A percentile compares a stretch with the other conserved stretches of the same genome.
Evolutionary conservation across 2,113 vertebrate genomes (phyloP).

Genomic region (Gadus macrocephalus): DNA sequence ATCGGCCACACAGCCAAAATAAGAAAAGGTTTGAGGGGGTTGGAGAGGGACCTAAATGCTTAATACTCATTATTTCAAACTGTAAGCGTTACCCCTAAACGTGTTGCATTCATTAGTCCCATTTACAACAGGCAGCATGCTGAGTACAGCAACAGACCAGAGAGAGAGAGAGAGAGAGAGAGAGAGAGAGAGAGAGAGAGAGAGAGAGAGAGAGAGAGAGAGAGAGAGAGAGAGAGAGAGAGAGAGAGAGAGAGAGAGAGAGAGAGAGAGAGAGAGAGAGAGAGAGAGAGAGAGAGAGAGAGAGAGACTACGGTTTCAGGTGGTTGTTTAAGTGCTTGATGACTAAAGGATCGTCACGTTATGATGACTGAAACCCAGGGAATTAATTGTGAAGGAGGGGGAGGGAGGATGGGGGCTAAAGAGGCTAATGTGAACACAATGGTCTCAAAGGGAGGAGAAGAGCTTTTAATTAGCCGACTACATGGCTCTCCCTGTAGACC

Average conservation of each 20-base stretch:
- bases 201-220: too few relatives aligned
- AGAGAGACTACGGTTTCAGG: too few relatives aligned
- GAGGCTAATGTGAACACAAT: slow-evolving; percentile 9
- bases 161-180: too few relatives aligned
- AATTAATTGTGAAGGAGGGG: not conserved
- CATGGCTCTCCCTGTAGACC: slow-evolving; percentile 17
- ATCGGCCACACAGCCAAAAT: too few relatives aligned
- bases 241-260: too few relatives aligned
- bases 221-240: too few relatives aligned
- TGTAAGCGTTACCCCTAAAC: not conserved
- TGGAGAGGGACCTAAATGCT: not conserved
- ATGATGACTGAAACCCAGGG: not conserved
- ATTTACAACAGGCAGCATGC: too few relatives aligned
- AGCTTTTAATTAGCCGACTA: slow-evolving; percentile 10
- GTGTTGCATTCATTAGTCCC: not conserved
- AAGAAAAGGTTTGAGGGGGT: not conserved
- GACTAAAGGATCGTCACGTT: not conserved
- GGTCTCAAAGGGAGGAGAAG: slow-evolving; percentile 1
- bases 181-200: too few relatives aligned
- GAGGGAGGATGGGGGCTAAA: not conserved
- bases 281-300: too few relatives aligned
- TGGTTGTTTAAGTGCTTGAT: not conserved
- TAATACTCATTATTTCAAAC: not conserved
- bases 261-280: too few relatives aligned
- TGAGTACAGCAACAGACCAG: not conserved